Conservation (phyloP, 1,140 invertebrate species). For the Ladona fulva region DNA sequence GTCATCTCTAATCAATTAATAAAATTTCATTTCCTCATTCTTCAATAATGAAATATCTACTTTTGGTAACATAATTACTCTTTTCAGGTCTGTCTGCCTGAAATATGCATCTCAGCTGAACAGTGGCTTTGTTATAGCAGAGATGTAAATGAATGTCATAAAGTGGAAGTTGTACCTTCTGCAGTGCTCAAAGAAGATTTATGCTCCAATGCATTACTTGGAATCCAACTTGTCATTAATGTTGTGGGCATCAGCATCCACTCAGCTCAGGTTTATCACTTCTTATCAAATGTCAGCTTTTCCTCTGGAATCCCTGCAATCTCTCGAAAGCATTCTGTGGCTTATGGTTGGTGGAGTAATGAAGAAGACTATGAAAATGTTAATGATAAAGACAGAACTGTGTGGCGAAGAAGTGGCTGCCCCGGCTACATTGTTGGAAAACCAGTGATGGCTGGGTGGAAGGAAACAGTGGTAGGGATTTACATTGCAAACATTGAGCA, state of each 20-base stretch:
- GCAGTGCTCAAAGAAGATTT: constrained; percentile 24
- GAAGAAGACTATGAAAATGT: constrained; percentile 42
- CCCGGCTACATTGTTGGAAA: constrained; percentile 54
- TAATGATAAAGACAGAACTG: constrained; percentile 31
- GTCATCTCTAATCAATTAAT: no score
- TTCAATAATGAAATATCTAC: no score
- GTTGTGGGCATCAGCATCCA: constrained; percentile 48
- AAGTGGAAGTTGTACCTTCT: constrained; percentile 23
- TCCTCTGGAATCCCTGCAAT: constrained; percentile 22
- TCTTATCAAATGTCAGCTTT: constrained; percentile 35
- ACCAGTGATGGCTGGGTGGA: constrained; percentile 46
- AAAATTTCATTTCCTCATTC: no score
- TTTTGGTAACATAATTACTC: constrained; percentile 22
- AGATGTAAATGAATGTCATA: constrained; percentile 27
- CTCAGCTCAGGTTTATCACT: constrained; percentile 36
- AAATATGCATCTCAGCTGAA: constrained; percentile 38
- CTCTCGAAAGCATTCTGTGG: constrained; percentile 39
- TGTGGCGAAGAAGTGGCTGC: constrained; percentile 49
- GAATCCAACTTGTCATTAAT: constrained; percentile 40
- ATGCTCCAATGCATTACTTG: constrained; percentile 39
- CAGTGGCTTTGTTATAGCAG: constrained; percentile 33
- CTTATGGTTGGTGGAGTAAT: not conserved
- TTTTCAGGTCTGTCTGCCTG: constrained; percentile 40
- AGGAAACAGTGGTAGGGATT: not conserved
- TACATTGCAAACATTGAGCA: no score